phyloP scores from a whole-genome alignment of 2,888 invertebrate species.

The Catocala sponsa region DNA sequence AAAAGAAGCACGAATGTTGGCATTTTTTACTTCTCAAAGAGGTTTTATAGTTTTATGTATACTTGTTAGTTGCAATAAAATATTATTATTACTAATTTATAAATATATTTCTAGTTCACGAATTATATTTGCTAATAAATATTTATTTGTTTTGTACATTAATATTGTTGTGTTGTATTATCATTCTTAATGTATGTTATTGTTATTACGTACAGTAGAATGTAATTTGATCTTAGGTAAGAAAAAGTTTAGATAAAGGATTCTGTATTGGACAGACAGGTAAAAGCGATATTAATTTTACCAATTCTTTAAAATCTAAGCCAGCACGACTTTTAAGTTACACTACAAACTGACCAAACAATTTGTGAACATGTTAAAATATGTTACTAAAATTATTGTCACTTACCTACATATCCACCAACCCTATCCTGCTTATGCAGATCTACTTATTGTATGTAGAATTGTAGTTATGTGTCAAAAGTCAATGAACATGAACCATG shows the following conservation, averaged over 20 bases:
- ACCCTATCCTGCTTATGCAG: too few relatives aligned
- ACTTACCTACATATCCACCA: too few relatives aligned
- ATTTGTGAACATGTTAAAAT: too few relatives aligned
- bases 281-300: not conserved
- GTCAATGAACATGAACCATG: too few relatives aligned
- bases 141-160: conserved; percentile 41
- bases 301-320: too few relatives aligned
- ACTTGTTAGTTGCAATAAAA: conserved; percentile 21
- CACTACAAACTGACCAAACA: too few relatives aligned
- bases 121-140: conserved; percentile 26
- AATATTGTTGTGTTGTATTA: conserved; percentile 43
- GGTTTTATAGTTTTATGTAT: conserved; percentile 23
- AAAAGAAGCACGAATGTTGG: conserved; percentile 16
- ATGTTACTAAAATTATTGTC: too few relatives aligned
- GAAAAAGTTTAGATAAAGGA: conserved; percentile 12
- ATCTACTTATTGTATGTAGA: too few relatives aligned
- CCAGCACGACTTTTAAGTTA: too few relatives aligned
- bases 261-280: conserved; percentile 3
- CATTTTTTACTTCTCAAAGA: conserved; percentile 40
- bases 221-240: conserved; percentile 29
- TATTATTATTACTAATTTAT: conserved; percentile 10
- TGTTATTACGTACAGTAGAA: conserved; percentile 37
- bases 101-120: conserved; percentile 17
- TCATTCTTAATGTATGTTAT: conserved; percentile 29
- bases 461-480: too few relatives aligned